phyloP scores from a whole-genome alignment of 2,888 invertebrate species.

The Phyllotreta cruciferae region DNA sequence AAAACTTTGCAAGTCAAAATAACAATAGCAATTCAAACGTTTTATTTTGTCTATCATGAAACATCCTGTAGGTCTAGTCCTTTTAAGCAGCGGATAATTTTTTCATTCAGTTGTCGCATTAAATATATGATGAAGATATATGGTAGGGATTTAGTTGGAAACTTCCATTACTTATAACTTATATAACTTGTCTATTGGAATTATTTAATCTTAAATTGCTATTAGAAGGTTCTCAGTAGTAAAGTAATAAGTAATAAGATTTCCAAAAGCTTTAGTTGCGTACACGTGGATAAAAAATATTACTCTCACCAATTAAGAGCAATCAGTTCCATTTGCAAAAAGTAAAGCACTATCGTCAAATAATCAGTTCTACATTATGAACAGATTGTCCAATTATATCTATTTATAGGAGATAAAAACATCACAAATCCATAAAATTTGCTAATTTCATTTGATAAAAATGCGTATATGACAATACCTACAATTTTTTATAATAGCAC shows the following conservation, averaged over 20 bases:
- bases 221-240: too few species aligned
- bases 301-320: too few species aligned
- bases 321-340: background rate
- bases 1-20: too few species aligned
- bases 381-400: constrained; percentile 7
- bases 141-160: constrained; percentile 30
- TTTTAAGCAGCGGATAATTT: constrained; percentile 31
- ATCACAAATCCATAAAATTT: background rate
- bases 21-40: background rate
- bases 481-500: background rate
- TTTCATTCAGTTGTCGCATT: constrained; percentile 30
- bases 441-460: constrained; percentile 9
- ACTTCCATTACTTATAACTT: constrained; percentile 18
- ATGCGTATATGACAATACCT: background rate
- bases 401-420: constrained; percentile 1
- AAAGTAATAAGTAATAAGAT: too few species aligned
- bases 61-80: constrained; percentile 14
- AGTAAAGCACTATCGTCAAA: background rate
- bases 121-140: constrained; percentile 36
- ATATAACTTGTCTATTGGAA: background rate
- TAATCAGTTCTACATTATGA: constrained; percentile 7
- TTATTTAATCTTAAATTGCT: too few species aligned
- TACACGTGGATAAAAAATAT: too few species aligned
- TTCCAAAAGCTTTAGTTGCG: too few species aligned
- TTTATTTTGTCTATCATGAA: constrained; percentile 21